Evolutionary conservation across 2,113 vertebrate species (phyloP).

Genomic region (Megalops atlanticus): DNA sequence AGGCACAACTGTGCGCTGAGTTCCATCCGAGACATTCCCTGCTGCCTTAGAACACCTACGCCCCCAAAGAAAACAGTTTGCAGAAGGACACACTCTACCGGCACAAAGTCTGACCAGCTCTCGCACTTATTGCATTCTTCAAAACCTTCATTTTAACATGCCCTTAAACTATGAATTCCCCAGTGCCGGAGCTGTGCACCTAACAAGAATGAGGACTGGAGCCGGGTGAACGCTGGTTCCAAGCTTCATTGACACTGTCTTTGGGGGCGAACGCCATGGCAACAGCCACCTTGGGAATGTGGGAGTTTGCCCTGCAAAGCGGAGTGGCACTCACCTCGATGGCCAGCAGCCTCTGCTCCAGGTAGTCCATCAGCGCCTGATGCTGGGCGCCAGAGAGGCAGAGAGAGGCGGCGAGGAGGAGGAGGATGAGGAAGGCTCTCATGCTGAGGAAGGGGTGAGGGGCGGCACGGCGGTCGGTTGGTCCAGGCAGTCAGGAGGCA

Average conservation of each 20-base stretch:
- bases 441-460: slow-evolving; percentile 52
- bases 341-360: slow-evolving; percentile 72
- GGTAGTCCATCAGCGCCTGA: slow-evolving; percentile 75
- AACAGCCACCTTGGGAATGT: too few relatives aligned
- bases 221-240: too few relatives aligned
- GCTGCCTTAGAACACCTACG: not conserved
- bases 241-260: too few relatives aligned
- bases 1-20: not conserved
- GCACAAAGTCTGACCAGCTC: not conserved
- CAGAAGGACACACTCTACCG: not conserved
- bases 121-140: not conserved
- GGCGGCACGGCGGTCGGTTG: not conserved
- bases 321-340: slow-evolving; percentile 70
- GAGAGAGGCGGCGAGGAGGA: slow-evolving; percentile 55
- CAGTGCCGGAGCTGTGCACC: not conserved
- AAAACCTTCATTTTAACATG: not conserved
- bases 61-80: not conserved
- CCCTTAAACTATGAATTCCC: not conserved
- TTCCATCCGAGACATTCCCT: not conserved
- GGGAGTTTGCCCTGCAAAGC: not conserved
- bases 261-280: too few relatives aligned
- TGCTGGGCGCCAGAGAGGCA: slow-evolving; percentile 63
- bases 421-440: slow-evolving; percentile 61
- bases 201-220: not conserved
- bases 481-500: not conserved